Percentiles rank a stretch among this genome's conserved stretches.
Conservation (phyloP, 2,888 invertebrate species). For the Agrypnus murinus region DNA sequence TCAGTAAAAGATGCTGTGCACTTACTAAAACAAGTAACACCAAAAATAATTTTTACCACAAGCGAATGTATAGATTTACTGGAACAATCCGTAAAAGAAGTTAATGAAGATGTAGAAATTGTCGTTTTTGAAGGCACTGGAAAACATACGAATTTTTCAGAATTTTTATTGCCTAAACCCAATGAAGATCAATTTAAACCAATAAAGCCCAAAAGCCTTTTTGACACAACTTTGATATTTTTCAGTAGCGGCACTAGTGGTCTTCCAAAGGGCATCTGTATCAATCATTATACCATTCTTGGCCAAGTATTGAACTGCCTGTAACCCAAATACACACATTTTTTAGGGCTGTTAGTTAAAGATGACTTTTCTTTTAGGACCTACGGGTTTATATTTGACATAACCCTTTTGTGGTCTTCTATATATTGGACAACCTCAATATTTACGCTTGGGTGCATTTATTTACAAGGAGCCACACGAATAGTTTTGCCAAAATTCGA, state of each 20-base stretch:
- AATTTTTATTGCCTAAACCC: constrained; percentile 20
- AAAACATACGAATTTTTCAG: constrained; percentile 45
- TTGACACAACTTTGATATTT: constrained; percentile 54
- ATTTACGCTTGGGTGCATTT: constrained; percentile 47
- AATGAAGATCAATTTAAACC: constrained; percentile 53
- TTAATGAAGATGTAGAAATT: constrained; percentile 11
- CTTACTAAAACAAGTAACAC: constrained; percentile 54
- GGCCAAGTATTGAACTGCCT: not conserved
- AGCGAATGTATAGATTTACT: constrained; percentile 24
- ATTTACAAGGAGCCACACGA: constrained; percentile 55
- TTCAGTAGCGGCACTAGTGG: constrained; percentile 61
- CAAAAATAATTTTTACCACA: constrained; percentile 43
- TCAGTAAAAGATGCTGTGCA: constrained; percentile 55
- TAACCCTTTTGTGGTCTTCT: constrained; percentile 53
- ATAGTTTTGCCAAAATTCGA: constrained; percentile 56
- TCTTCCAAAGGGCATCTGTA: constrained; percentile 57
- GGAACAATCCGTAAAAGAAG: constrained; percentile 3
- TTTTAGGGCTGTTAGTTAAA: too few relatives aligned
- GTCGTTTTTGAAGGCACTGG: constrained; percentile 37
- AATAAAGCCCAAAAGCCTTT: constrained; percentile 30
- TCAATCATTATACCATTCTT: constrained; percentile 52
- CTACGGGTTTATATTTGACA: constrained; percentile 5
- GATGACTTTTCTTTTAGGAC: constrained; percentile 16
- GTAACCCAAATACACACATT: constrained; percentile 13
- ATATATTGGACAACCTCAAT: constrained; percentile 63